Percentiles rank a stretch among this genome's conserved stretches.
These are phyloP conservation scores for Platycheirus albimanus DNA, from an alignment of 2,888 invertebrate genomes.

Conservation along the genomic window DNA sequence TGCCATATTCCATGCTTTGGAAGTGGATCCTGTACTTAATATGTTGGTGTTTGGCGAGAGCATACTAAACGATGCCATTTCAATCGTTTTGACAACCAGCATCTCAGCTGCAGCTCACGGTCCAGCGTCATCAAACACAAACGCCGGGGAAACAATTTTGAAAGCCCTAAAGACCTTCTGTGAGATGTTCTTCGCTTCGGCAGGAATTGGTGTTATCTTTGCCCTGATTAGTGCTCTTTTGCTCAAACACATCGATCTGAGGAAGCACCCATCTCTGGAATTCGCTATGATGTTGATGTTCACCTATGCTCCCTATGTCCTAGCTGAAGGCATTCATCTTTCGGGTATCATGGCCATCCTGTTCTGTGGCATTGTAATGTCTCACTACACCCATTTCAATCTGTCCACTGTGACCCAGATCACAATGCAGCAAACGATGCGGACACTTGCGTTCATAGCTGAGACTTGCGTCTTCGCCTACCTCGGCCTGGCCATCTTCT, in stretches of 20 bases:
- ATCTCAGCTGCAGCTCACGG: slow-evolving; percentile 89
- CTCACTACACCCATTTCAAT: slow-evolving; percentile 99
- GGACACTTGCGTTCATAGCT: slow-evolving; percentile 97
- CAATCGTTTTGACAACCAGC: slow-evolving; percentile 97
- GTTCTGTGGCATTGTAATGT: slow-evolving; percentile 99
- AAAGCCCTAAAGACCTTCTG: slow-evolving; percentile 95
- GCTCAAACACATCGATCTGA: slow-evolving; percentile 96
- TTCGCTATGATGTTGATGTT: slow-evolving; percentile 99
- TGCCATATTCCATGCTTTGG: slow-evolving; percentile 98
- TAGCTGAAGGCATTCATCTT: slow-evolving; percentile 97
- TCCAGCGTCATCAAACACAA: slow-evolving; percentile 84
- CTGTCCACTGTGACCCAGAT: slow-evolving; percentile 99
- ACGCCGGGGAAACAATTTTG: slow-evolving; percentile 92
- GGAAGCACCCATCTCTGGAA: slow-evolving; percentile 98
- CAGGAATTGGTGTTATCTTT: slow-evolving; percentile 97
- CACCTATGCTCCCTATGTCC: slow-evolving; percentile 98
- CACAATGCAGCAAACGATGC: slow-evolving; percentile 99
- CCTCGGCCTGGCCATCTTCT: slow-evolving; percentile 88
- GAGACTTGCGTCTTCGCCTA: slow-evolving; percentile 99
- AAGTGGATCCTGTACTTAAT: slow-evolving; percentile 98
- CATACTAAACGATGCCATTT: slow-evolving; percentile 96
- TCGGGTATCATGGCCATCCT: slow-evolving; percentile 99
- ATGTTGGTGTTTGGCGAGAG: slow-evolving; percentile 98
- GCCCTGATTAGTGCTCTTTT: slow-evolving; percentile 96
- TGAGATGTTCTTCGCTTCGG: slow-evolving; percentile 99